phyloP scores from a whole-genome alignment of 1,140 invertebrate genomes.

The Atta colombica region DNA sequence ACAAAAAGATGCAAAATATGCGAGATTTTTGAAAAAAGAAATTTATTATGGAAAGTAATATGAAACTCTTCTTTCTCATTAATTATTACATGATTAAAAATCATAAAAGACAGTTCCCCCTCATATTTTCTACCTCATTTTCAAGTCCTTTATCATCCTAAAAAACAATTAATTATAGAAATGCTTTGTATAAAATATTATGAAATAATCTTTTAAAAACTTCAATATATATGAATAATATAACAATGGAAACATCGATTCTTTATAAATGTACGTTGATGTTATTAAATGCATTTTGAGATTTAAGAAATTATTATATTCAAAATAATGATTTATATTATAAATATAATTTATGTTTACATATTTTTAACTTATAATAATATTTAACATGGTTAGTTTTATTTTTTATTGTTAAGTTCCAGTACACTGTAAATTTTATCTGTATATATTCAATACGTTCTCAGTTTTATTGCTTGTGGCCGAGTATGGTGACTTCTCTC shows the following conservation, averaged over 20 bases:
- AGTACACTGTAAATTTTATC: neutral
- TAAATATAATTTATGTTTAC: neutral
- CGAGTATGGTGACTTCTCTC: no score
- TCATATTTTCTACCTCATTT: neutral
- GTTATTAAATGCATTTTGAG: neutral
- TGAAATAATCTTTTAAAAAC: neutral
- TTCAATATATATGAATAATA: no score
- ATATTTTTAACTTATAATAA: neutral
- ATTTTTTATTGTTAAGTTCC: neutral
- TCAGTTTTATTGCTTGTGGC: no score
- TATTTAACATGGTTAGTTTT: neutral
- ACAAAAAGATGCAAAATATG: neutral
- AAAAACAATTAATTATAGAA: conserved; percentile 14
- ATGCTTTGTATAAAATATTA: conserved; percentile 10
- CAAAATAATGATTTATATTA: neutral
- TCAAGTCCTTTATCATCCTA: conserved; percentile 19
- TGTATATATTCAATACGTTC: neutral
- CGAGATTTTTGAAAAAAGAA: neutral
- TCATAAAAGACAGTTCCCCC: conserved; percentile 19
- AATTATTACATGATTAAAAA: conserved; percentile 31
- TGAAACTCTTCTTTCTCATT: neutral
- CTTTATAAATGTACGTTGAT: neutral
- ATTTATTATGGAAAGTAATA: conserved; percentile 18
- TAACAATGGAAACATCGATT: neutral
- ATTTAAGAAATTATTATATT: no score